Percentiles rank a stretch among this genome's conserved stretches.
Evolutionary conservation across 1,140 invertebrate genomes (phyloP).

Genomic region (Brachionus manjavacas): DNA sequence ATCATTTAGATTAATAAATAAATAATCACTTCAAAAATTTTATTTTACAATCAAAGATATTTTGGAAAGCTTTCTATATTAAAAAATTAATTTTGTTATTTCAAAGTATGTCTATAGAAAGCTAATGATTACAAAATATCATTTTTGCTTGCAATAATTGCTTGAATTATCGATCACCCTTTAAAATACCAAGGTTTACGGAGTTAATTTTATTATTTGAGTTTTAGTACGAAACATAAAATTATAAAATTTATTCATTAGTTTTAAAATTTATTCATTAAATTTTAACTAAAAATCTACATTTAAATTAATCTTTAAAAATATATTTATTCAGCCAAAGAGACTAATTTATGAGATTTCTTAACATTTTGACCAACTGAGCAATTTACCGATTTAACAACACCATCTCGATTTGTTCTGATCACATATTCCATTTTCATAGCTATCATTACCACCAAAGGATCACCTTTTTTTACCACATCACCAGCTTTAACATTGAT

Average conservation of each 20-base stretch:
- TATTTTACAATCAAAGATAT: no score
- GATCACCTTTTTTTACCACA: slow-evolving; percentile 73
- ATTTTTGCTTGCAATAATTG: no score
- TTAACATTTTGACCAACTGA: slow-evolving; percentile 42
- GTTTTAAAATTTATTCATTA: neutral
- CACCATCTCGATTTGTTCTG: neutral
- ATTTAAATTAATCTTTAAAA: neutral
- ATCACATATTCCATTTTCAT: slow-evolving; percentile 90
- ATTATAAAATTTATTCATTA: neutral
- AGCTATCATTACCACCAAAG: slow-evolving; percentile 82
- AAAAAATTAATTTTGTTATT: no score
- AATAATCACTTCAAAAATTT: no score
- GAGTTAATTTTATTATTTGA: no score
- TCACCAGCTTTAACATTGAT: slow-evolving; percentile 75
- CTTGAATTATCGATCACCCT: no score
- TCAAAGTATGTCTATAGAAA: no score
- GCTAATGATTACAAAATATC: no score
- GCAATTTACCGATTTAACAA: slow-evolving; percentile 27
- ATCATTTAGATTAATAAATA: no score
- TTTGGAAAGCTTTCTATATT: no score
- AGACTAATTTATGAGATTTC: slow-evolving; percentile 38
- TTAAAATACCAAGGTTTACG: no score
- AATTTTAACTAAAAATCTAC: neutral
- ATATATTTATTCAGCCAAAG: slow-evolving; percentile 17
- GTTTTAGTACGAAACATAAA: no score